A percentile compares a stretch with the other conserved stretches of the same genome.
Evolutionary conservation across 2,113 vertebrate species (phyloP).

Genomic region (Notarius quadriscutis): DNA sequence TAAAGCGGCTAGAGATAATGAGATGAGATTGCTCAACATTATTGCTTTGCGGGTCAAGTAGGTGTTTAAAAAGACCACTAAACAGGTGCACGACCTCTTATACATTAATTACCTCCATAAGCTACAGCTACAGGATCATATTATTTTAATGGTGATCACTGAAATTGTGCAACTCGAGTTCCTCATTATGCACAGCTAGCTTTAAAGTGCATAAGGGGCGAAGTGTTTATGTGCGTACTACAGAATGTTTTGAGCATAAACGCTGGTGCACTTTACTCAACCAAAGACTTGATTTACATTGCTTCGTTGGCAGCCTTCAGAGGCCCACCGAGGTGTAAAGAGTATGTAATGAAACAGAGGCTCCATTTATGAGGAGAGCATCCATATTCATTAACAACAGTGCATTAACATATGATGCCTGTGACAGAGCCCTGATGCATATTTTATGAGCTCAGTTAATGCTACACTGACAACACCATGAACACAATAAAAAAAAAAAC

Average conservation of each 20-base stretch:
- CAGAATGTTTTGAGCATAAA: conserved; percentile 65
- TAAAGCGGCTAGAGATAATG: too few relatives aligned
- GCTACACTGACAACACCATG: conserved; percentile 53
- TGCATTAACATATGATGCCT: conserved; percentile 75
- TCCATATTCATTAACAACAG: conserved; percentile 91
- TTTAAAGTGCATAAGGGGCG: conserved; percentile 12
- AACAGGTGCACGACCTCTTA: neutral
- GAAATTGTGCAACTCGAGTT: conserved; percentile 17
- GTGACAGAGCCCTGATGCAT: conserved; percentile 69
- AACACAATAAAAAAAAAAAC: conserved; percentile 36
- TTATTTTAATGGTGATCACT: conserved; percentile 3
- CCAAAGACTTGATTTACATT: conserved; percentile 90
- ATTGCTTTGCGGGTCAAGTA: neutral
- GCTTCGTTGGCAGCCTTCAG: conserved; percentile 83
- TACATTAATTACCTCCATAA: conserved; percentile 12
- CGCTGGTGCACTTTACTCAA: conserved; percentile 73
- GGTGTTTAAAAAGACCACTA: neutral
- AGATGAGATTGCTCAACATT: conserved; percentile 42
- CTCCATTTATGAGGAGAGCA: conserved; percentile 74
- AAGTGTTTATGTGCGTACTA: conserved; percentile 59
- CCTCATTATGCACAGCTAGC: conserved; percentile 52
- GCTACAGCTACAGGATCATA: conserved; percentile 9
- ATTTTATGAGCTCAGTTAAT: conserved; percentile 68
- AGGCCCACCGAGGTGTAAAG: conserved; percentile 81
- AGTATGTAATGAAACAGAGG: conserved; percentile 82